Conservation (phyloP, 2,113 vertebrate genomes). For the Campylorhamphus procurvoides region DNA sequence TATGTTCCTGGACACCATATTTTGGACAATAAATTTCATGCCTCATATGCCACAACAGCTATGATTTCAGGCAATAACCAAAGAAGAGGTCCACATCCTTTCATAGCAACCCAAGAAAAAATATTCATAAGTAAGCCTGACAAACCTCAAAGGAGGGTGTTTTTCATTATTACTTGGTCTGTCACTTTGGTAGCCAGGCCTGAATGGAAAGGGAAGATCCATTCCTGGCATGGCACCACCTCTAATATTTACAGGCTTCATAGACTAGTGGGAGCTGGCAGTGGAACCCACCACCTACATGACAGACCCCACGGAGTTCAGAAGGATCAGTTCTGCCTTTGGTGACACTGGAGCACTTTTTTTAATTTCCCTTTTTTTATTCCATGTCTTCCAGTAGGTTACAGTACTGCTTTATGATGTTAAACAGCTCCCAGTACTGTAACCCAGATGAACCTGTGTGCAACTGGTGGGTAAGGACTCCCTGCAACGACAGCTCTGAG, state of each 20-base stretch:
- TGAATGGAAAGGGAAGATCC: neutral
- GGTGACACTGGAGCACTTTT: neutral
- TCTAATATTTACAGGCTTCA: neutral
- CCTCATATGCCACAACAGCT: constrained; percentile 45
- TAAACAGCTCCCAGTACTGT: neutral
- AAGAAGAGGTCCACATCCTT: neutral
- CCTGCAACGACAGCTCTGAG: neutral
- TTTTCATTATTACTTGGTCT: neutral
- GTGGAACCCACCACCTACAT: neutral
- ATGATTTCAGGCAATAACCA: constrained; percentile 35
- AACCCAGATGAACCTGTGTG: neutral
- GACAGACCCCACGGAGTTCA: neutral
- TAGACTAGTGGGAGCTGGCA: neutral
- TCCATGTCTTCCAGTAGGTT: neutral
- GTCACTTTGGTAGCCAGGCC: neutral
- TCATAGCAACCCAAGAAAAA: neutral
- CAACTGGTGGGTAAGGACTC: neutral
- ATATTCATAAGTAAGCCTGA: neutral
- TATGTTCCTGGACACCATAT: constrained; percentile 4
- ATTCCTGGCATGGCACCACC: neutral
- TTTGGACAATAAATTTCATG: constrained; percentile 63
- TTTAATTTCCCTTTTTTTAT: neutral
- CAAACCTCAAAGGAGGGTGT: neutral
- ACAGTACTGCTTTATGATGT: neutral
- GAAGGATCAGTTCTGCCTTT: neutral